A percentile compares a stretch with the other conserved stretches of the same genome.
phyloP scores from a whole-genome alignment of 2,113 vertebrate species.

The Trogon surrucura region DNA sequence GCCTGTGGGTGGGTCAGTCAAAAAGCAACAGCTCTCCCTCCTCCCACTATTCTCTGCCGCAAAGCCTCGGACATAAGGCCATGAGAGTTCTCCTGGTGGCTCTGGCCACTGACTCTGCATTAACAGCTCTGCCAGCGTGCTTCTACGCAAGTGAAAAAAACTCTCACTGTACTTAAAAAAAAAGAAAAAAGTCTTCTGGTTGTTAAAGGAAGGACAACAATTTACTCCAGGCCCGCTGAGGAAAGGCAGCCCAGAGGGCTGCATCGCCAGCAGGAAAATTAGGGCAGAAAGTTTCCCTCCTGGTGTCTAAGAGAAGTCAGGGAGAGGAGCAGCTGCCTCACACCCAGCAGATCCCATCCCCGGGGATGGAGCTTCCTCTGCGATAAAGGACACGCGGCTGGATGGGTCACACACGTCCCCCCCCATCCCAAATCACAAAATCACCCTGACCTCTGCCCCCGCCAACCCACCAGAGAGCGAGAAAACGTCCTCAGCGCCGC shows the following conservation, averaged over 20 bases:
- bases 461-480: not conserved
- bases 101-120: not conserved
- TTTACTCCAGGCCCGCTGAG: fast-evolving
- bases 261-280: not conserved
- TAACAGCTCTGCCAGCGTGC: not conserved
- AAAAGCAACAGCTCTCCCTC: not conserved
- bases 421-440: not conserved
- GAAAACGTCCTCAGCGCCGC: fast-evolving
- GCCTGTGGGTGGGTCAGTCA: not conserved
- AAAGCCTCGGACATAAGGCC: fast-evolving
- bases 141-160: not conserved
- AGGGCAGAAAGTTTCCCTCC: not conserved
- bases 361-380: not conserved
- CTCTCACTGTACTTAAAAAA: not conserved
- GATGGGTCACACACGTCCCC: not conserved
- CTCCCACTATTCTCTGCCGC: not conserved
- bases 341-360: not conserved
- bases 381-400: not conserved
- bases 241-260: not conserved
- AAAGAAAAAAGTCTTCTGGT: not conserved
- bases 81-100: not conserved
- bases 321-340: not conserved
- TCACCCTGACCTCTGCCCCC: not conserved
- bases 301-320: not conserved
- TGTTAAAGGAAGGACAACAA: not conserved